Evolutionary conservation across 2,797 vertebrate species (phyloP), one percentile per base, ranked within the genome.

Genomic region (Gadopsis bispinosus): DNA sequence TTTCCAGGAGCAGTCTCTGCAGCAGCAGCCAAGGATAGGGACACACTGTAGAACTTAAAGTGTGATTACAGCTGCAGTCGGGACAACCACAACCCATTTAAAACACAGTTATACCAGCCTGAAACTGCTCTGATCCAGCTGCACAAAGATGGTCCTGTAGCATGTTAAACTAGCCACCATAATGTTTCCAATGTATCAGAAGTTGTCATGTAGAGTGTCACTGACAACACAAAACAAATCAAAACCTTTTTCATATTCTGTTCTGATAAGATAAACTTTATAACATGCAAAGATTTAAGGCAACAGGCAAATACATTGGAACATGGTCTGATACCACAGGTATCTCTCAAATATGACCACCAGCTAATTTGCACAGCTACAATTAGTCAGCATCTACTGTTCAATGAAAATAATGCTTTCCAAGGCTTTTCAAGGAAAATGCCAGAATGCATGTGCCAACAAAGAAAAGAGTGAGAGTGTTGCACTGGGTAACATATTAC

Each of bases 1-100:
- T 81, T 85, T 89, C 87, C 69, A 86, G 75, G 65, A 83, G 78
- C 77, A 41, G 75, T 5, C 69, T 83, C 80, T 79, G 83, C 83
- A 53, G 77, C 75, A 16, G 83, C 83, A 61, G 71, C 61, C 48
- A 55, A 65, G 73, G 78, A 77, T 7, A 17, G 65, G 61, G 72
- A 72, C 61, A 60, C 20, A 10, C 69, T 67, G 73, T 7, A 59
- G 67, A 69, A 66, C 73, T 74, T 29, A 17, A 0, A 45, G 68
- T 50, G 62, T 35, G 80, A 85, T 71, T 77, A 73, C 60, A 72
- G 73, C 73, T 31, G 75, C 69, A 80, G 73, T 69, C 29, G 64
- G 61, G 72, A 50, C 45, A 19, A 19, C 65, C 59, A 19, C 7
- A 20, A 66, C 69, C 48, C 64, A 59, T 74, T 79, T 39, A 47